Evolutionary conservation across 2,797 vertebrate genomes (phyloP).

Genomic region (Sebastes vulpes): DNA sequence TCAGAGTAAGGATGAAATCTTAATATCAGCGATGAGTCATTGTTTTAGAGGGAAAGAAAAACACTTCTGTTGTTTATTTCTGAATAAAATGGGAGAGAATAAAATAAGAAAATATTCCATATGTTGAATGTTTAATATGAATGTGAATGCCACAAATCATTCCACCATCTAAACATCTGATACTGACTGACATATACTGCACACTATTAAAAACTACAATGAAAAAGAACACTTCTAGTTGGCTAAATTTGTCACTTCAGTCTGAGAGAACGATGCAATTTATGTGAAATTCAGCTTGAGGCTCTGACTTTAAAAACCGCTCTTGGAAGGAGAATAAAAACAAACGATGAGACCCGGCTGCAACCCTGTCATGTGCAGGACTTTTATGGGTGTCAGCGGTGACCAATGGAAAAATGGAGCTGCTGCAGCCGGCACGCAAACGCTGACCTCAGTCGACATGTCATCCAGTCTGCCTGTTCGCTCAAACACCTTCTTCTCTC

Average conservation of each 20-base stretch:
- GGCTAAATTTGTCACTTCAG: conserved; percentile 13
- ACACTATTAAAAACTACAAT: conserved; percentile 32
- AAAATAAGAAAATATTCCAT: background rate
- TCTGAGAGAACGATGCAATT: conserved; percentile 24
- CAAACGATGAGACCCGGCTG: conserved; percentile 44
- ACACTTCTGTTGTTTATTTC: conserved; percentile 10
- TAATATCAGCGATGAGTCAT: conserved; percentile 35
- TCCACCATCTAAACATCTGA: conserved; percentile 8
- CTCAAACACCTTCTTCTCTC: conserved; percentile 76
- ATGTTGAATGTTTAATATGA: conserved; percentile 16
- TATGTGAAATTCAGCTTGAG: conserved; percentile 43
- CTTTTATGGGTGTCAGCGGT: conserved; percentile 70
- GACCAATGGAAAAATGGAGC: conserved; percentile 78
- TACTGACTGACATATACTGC: conserved; percentile 14
- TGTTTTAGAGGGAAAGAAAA: conserved; percentile 6
- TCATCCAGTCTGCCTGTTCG: conserved; percentile 59
- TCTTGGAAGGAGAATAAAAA: conserved; percentile 61
- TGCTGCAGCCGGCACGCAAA: conserved; percentile 59
- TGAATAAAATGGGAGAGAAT: conserved; percentile 16
- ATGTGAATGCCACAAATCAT: conserved; percentile 27
- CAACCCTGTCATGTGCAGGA: conserved; percentile 57
- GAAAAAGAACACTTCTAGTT: conserved; percentile 28
- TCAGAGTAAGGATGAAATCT: conserved; percentile 13
- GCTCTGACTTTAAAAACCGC: conserved; percentile 50
- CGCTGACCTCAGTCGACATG: conserved; percentile 66